phyloP scores from a whole-genome alignment of 2,888 invertebrate genomes.

The Aporophyla lueneburgensis region DNA sequence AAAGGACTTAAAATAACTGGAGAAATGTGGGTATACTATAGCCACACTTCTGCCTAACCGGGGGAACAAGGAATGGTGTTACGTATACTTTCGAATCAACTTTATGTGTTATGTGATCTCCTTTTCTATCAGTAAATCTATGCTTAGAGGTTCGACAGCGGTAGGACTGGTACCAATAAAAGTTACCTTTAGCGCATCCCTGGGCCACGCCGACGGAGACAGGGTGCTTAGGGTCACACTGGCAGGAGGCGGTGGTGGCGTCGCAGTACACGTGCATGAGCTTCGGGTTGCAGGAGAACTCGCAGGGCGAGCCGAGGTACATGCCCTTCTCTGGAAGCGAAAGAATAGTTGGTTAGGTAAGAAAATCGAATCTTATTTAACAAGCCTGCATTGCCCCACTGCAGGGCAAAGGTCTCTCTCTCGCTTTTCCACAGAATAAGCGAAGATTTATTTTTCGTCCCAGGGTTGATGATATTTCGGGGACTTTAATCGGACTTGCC shows the following conservation, averaged over 20 bases:
- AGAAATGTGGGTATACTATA: too few species aligned
- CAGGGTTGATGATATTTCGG: too few species aligned
- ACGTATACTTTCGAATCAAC: background rate
- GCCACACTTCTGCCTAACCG: too few species aligned
- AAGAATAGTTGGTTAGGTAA: background rate
- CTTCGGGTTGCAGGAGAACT: constrained; percentile 93
- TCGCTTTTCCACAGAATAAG: too few species aligned
- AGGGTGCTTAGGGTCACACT: constrained; percentile 96
- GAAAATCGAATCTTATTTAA: too few species aligned
- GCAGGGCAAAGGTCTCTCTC: too few species aligned
- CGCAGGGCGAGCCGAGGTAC: constrained; percentile 95
- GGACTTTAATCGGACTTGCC: too few species aligned
- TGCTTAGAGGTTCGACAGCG: background rate
- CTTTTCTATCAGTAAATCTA: background rate
- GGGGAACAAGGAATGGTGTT: too few species aligned
- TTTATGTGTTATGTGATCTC: background rate
- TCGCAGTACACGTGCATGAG: constrained; percentile 95
- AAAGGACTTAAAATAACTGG: too few species aligned
- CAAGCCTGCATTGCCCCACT: too few species aligned
- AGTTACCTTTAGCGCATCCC: constrained; percentile 96
- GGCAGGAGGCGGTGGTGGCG: constrained; percentile 92
- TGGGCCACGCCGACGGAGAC: constrained; percentile 94
- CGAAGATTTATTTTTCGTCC: too few species aligned
- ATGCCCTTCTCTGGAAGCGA: constrained; percentile 92
- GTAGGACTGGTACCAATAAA: too few species aligned